Base-by-base conservation (phyloP, 2,888 invertebrate species). In the Cenopis cana region DNA sequence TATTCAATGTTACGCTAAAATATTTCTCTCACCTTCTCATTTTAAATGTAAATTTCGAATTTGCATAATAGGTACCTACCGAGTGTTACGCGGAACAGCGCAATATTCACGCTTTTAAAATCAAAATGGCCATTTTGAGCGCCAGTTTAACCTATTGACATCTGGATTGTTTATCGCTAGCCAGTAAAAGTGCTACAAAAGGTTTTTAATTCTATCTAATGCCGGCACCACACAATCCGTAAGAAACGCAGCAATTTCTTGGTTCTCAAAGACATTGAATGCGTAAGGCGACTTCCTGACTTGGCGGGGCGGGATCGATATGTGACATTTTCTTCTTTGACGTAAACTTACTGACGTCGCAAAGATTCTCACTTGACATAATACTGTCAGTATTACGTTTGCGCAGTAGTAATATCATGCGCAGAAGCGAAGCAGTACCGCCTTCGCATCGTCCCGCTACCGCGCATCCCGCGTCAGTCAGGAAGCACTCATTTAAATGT, bases 1-100 rank as follows among this genome's bases (percentile, higher is more conserved):
- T 71, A 71, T 71, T 69, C 57, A 72, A 68, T 72, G 72, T 72
- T 72, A 72, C 65, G 68, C 65, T 66, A 61, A 69, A 69, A 73
- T 69, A 69, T 67, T 61, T 71, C 55, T 68, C 64, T 66, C 60
- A 69, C 69, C 55, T 59, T 65, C 65, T 55, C 69, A 69, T 71
- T 67, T 68, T 57, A 68, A 68, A 72, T 60, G 72, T 60, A 69
- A 73, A 73, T 73, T 49, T 17, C 46, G 46, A 46, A 61, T 71
- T 71, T 67, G 50, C 71, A 71, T 71, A 71, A 71, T 54, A 24
- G 1, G 1, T 24, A 67, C 71, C 56, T 66, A 49, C 54, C 46
- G 59, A 66, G 54, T 36, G 59, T 70, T 70, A 70, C 65, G 65
- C 54, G 65, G 52, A 65, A 49, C 54, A 46, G 24, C 65, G 54